Conservation (phyloP, 2,113 vertebrate genomes). For the Bombycilla garrulus region DNA sequence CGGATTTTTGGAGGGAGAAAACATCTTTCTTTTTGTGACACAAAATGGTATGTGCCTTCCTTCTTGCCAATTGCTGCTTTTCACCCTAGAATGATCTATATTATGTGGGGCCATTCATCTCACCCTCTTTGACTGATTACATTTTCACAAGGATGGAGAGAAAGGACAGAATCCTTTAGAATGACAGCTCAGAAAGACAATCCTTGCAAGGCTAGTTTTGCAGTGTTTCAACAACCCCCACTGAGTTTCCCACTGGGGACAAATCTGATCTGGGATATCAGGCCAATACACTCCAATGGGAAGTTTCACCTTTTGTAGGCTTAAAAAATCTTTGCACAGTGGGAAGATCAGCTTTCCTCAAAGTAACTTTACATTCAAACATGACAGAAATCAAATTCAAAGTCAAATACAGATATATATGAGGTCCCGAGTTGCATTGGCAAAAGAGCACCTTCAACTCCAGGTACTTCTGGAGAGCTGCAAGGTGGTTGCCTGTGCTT, state of each 20-base stretch:
- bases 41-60: background rate
- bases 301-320: background rate
- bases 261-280: background rate
- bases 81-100: background rate
- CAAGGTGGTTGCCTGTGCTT: background rate
- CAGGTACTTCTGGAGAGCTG: background rate
- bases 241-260: background rate
- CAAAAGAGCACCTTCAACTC: background rate
- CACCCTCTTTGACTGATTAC: background rate
- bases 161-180: background rate
- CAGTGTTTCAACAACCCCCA: background rate
- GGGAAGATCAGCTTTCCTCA: background rate
- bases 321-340: background rate
- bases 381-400: background rate
- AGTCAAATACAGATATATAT: background rate
- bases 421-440: background rate
- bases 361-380: background rate
- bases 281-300: accelerated
- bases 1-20: background rate
- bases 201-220: background rate
- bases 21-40: background rate
- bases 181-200: background rate
- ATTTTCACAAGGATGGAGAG: background rate
- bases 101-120: background rate
- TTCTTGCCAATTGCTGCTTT: background rate